These are phyloP conservation scores for Stichodactyla helianthus DNA, from an alignment of 64 coral and sea anemone genomes.

Conservation along the genomic window DNA sequence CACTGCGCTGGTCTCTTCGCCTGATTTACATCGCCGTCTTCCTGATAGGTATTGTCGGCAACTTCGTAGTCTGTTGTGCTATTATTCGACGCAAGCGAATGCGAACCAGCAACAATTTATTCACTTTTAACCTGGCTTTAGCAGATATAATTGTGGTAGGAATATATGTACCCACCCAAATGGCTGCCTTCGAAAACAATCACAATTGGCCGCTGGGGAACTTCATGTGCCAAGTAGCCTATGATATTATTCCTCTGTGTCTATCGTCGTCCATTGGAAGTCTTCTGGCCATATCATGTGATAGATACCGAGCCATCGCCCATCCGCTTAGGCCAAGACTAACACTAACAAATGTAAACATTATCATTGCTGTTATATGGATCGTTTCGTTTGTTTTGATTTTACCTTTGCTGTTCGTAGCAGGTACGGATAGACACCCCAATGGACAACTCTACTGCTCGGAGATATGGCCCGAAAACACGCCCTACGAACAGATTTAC, in stretches of 20 bases:
- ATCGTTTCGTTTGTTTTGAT: constrained; percentile 50
- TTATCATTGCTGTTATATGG: constrained; percentile 81
- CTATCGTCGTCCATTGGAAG: constrained; percentile 71
- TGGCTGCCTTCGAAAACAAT: constrained; percentile 72
- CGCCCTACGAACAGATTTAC: constrained; percentile 53
- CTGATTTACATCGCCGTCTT: constrained; percentile 64
- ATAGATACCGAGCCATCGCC: constrained; percentile 75
- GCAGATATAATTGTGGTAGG: constrained; percentile 72
- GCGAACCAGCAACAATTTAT: constrained; percentile 81
- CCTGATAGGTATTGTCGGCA: constrained; percentile 67
- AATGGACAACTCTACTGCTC: constrained; percentile 60
- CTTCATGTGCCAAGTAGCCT: constrained; percentile 77
- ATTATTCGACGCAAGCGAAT: constrained; percentile 51
- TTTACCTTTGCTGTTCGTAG: constrained; percentile 71
- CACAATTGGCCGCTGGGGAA: constrained; percentile 90
- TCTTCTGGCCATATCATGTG: constrained; percentile 77
- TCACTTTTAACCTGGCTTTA: constrained; percentile 78
- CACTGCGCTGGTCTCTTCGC: constrained; percentile 67
- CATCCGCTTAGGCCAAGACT: constrained; percentile 67
- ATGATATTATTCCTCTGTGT: constrained; percentile 75
- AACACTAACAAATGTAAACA: constrained; percentile 26
- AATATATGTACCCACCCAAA: constrained; percentile 81
- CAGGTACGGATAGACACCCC: constrained; percentile 24
- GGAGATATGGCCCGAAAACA: constrained; percentile 55
- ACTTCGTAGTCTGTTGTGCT: constrained; percentile 71